phyloP scores from a whole-genome alignment of 1,140 invertebrate genomes.

The Scaptodrosophila lebanonensis region DNA sequence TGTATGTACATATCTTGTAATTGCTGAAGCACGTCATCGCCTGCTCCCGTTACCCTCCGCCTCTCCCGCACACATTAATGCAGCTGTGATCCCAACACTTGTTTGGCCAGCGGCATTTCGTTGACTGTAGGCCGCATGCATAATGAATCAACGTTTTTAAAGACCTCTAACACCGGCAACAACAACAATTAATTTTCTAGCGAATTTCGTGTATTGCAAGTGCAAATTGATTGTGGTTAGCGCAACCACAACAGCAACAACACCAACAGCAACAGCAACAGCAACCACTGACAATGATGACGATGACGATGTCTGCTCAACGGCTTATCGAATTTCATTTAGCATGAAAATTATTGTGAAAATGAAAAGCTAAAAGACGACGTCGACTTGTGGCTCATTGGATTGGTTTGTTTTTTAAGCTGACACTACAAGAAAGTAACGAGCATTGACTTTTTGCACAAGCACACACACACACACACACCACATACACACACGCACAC shows the following conservation, averaged over 20 bases:
- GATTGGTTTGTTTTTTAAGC: slow-evolving; percentile 16
- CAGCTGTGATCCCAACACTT: background rate
- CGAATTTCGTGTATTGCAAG: slow-evolving; percentile 34
- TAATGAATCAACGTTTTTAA: slow-evolving; percentile 65
- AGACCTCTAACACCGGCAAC: too few species aligned
- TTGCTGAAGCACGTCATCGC: slow-evolving; percentile 34
- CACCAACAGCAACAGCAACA: too few species aligned
- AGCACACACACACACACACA: background rate
- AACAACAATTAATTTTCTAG: slow-evolving; percentile 60
- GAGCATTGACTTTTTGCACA: slow-evolving; percentile 28
- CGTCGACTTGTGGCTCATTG: background rate
- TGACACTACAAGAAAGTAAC: slow-evolving; percentile 33
- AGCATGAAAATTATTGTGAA: slow-evolving; percentile 32
- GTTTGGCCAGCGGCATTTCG: background rate
- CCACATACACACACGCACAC: background rate
- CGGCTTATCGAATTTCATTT: slow-evolving; percentile 52
- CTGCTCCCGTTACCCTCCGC: background rate
- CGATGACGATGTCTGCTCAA: too few species aligned
- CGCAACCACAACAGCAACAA: too few species aligned
- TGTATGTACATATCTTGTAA: slow-evolving; percentile 15
- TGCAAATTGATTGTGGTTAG: slow-evolving; percentile 10
- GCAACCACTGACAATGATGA: too few species aligned
- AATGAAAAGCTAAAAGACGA: slow-evolving; percentile 23
- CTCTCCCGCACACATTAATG: background rate
- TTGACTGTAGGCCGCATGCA: slow-evolving; percentile 30